phyloP scores from a whole-genome alignment of 2,113 vertebrate species.

The Oreochromis tanganicae region DNA sequence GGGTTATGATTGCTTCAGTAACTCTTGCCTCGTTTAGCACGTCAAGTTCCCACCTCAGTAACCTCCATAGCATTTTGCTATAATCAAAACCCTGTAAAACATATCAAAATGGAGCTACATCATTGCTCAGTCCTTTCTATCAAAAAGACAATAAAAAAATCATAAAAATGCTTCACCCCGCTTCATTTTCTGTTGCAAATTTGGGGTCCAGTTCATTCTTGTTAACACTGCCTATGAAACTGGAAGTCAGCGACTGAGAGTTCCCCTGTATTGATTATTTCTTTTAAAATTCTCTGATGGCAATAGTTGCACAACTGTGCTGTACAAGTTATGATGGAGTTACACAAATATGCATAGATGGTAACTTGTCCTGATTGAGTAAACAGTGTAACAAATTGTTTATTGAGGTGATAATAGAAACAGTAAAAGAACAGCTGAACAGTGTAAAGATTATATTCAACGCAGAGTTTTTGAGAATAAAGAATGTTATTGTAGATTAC shows the following conservation, averaged over 20 bases:
- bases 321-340: neutral
- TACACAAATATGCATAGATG: neutral
- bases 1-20: neutral
- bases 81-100: neutral
- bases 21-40: neutral
- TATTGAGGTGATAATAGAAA: neutral
- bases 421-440: neutral
- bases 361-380: neutral
- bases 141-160: neutral
- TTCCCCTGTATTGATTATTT: too few species aligned
- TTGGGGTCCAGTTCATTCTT: neutral
- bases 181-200: neutral
- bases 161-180: neutral
- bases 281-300: neutral
- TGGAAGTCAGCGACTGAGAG: neutral
- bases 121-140: neutral
- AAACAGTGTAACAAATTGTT: neutral
- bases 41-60: too few species aligned
- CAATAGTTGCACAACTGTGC: neutral
- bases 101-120: neutral
- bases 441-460: neutral
- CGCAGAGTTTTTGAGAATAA: neutral
- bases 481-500: neutral
- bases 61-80: neutral
- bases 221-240: neutral